These are phyloP conservation scores for Escarpia spicata DNA, from an alignment of 2,888 invertebrate genomes.

Conservation along the genomic window DNA sequence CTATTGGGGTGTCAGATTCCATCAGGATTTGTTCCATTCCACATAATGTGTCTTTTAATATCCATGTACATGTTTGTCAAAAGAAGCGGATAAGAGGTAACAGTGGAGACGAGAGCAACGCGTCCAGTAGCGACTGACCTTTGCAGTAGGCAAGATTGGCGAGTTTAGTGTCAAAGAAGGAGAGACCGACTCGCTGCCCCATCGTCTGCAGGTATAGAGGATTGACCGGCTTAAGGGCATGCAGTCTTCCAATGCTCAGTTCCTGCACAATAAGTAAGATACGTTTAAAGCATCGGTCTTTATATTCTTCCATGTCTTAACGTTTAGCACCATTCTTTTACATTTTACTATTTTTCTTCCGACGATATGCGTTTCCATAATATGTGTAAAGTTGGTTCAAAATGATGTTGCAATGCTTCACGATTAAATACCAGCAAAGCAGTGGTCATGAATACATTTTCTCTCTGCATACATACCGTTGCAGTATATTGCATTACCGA, in stretches of 20 bases:
- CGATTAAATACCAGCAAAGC: no score
- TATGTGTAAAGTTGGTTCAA: no score
- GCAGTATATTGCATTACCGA: background rate
- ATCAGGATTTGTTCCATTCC: no score
- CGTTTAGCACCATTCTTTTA: no score
- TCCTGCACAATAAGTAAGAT: background rate
- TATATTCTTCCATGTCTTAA: no score
- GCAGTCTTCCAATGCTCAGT: background rate
- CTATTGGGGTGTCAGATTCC: no score
- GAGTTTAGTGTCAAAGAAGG: background rate
- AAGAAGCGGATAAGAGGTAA: background rate
- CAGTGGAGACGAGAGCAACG: background rate
- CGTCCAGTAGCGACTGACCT: background rate
- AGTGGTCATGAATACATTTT: background rate
- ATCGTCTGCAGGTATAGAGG: background rate
- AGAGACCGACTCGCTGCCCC: background rate
- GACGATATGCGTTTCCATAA: no score
- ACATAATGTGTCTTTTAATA: no score
- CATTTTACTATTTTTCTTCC: no score
- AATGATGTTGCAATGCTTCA: no score
- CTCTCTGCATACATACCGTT: background rate
- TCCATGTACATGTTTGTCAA: background rate
- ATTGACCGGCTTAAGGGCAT: background rate
- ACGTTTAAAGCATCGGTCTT: background rate
- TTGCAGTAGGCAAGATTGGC: constrained; percentile 1